A percentile compares a stretch with the other conserved stretches of the same genome.
Conservation (phyloP, 2,113 vertebrate species). For the Lethenteron reissneri region DNA sequence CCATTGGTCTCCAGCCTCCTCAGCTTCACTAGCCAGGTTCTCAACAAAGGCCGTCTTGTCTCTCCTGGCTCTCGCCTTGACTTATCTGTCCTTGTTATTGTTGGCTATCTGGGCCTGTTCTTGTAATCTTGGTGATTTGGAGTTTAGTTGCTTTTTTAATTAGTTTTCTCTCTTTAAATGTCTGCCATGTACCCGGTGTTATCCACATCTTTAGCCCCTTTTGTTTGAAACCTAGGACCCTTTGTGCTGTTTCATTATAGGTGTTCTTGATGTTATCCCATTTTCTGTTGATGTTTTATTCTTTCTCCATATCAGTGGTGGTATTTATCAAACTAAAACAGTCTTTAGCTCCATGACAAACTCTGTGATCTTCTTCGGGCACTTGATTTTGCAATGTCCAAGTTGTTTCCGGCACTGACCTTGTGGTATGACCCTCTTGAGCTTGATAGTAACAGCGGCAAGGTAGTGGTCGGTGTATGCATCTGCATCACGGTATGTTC, state of each 20-base stretch:
- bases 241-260: not conserved
- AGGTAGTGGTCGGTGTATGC: not conserved
- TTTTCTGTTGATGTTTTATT: not conserved
- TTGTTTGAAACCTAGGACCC: not conserved
- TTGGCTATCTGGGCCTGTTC: not conserved
- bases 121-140: slow-evolving; percentile 1
- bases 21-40: not conserved
- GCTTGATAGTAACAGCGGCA: not conserved
- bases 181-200: not conserved
- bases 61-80: not conserved
- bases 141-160: not conserved
- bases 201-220: not conserved
- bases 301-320: not conserved
- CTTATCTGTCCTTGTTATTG: not conserved
- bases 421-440: not conserved
- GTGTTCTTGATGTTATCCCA: slow-evolving; percentile 4
- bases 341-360: not conserved
- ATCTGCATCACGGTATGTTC: slow-evolving; percentile 1
- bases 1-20: not conserved
- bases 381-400: not conserved
- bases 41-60: not conserved
- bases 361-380: not conserved
- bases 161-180: not conserved
- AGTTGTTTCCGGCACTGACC: not conserved
- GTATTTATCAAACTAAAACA: not conserved